phyloP scores from a whole-genome alignment of 2,113 vertebrate species.

The Forbesichthys papilliferus region DNA sequence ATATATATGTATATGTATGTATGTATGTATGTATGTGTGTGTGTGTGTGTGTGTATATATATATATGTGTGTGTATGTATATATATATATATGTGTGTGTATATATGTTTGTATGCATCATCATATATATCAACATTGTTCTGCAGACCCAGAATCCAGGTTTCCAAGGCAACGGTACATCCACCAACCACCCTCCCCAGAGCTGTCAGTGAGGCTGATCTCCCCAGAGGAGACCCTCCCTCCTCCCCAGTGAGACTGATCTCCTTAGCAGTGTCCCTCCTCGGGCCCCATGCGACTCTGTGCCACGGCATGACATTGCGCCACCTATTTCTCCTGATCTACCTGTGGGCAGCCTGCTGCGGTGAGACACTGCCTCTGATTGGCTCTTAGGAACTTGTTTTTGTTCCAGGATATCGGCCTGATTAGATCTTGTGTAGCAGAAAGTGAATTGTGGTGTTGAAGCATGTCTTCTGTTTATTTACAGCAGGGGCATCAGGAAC shows the following conservation, averaged over 20 bases:
- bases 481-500: conserved; percentile 25
- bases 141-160: too few relatives aligned
- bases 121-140: too few relatives aligned
- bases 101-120: too few relatives aligned
- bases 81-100: too few relatives aligned
- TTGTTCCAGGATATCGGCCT: too few relatives aligned
- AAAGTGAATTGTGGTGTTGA: too few relatives aligned
- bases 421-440: too few relatives aligned
- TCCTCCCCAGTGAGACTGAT: conserved; percentile 1
- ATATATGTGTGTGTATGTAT: too few relatives aligned
- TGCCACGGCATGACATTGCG: conserved; percentile 50
- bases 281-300: conserved; percentile 41
- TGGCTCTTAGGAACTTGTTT: too few relatives aligned
- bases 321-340: conserved; percentile 54
- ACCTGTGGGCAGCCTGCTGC: conserved; percentile 31
- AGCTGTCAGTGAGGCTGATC: neutral
- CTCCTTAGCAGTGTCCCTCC: conserved; percentile 28
- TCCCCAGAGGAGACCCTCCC: conserved; percentile 35
- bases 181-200: neutral
- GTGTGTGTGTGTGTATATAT: neutral
- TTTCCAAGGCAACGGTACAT: too few relatives aligned
- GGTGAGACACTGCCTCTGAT: conserved; percentile 44
- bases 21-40: neutral
- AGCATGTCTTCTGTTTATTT: conserved; percentile 4
- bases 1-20: neutral